Conservation (phyloP, 2,113 vertebrate species). For the Oriolus oriolus region DNA sequence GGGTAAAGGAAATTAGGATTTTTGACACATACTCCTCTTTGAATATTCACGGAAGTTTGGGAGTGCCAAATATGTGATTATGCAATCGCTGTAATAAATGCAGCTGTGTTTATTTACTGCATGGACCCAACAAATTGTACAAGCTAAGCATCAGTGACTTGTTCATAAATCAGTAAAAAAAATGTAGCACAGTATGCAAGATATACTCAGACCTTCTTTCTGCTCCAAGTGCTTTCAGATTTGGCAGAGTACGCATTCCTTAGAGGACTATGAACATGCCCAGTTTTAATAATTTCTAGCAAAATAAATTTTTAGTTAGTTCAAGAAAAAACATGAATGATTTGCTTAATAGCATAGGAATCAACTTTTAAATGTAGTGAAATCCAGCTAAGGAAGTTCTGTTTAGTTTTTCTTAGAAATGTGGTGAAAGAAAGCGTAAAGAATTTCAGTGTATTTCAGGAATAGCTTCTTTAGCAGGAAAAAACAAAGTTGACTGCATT, state of each 20-base stretch:
- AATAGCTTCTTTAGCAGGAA: not conserved
- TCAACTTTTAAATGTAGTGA: not conserved
- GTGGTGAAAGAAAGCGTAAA: not conserved
- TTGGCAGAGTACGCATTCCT: not conserved
- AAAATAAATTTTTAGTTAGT: not conserved
- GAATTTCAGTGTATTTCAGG: not conserved
- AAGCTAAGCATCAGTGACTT: not conserved
- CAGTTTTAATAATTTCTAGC: not conserved
- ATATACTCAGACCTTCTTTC: not conserved
- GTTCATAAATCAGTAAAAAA: not conserved
- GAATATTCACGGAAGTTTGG: not conserved
- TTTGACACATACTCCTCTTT: not conserved
- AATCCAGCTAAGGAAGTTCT: not conserved
- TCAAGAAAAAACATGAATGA: not conserved
- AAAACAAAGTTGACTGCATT: not conserved
- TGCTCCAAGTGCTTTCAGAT: conserved; percentile 32
- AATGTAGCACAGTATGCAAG: not conserved
- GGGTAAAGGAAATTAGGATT: not conserved
- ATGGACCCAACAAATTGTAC: not conserved
- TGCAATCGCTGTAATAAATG: not conserved
- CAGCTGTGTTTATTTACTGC: conserved; percentile 37
- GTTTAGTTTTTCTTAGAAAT: not conserved
- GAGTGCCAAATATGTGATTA: not conserved
- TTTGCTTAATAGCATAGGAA: not conserved
- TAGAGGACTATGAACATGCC: not conserved